Base-by-base conservation (phyloP, 2,113 vertebrate genomes). In the Orthochromis malagaraziensis region DNA sequence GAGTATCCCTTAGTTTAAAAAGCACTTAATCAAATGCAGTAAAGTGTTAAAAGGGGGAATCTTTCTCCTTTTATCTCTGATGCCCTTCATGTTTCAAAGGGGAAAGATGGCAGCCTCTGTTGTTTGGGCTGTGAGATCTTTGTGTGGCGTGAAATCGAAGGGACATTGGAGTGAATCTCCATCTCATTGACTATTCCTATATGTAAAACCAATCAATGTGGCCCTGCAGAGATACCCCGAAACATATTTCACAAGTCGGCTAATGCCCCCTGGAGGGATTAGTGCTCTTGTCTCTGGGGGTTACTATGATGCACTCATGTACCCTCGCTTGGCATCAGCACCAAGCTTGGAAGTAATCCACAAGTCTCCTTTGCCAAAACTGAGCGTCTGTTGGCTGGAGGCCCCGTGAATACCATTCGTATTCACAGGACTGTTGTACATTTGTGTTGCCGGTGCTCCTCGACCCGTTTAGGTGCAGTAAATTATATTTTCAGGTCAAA, bases 91-190 rank as follows among this genome's bases (percentile, higher is more conserved):
- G 83, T 83, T 45, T 89, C 58, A 68, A 40, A 83, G 82, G 57
- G 51, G 6, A 79, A 81, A 38, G 82, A 87, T 87, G 84, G 80
- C 60, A 35, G 88, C 81, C 80, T 26, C 68, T 1, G 51, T 75
- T 26, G 75, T 40, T 88, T 1, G 73, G 26, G 79, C 87, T 83
- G 81, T 90, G 84, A 81, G 79, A 86, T 93, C 92, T 89, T 80
- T n/a, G 33, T 13, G 12, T 38, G 55, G 89, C 92, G 90, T 96
- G 95, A 96, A 95, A 96, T 96, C 86, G n/a, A 21, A 45, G 24
- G 4, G 95, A 94, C 94, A 77, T 80, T 26, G 82, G 17, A 73
- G 84, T 83, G 90, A 92, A 92, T 93, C 91, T 92, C 81, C 90
- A 85, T 84, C 93, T 94, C 92, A 89, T 94, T 94, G 42, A 26